These are phyloP conservation scores for Sebastes minor DNA, from an alignment of 2,797 vertebrate genomes.

Conservation along the genomic window DNA sequence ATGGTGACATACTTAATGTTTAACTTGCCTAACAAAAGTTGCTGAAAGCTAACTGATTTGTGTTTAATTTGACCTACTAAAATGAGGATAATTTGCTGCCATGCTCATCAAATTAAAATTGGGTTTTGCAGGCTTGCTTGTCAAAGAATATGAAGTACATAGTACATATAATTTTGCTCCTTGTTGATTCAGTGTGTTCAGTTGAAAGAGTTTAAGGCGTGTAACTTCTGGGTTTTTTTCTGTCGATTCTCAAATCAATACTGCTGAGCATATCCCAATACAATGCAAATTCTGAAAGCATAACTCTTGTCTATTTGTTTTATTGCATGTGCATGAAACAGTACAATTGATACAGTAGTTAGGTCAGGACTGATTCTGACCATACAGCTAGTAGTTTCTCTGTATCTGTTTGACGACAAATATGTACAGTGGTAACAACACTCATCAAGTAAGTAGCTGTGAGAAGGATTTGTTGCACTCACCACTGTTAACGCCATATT, in stretches of 20 bases:
- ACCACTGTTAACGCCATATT: neutral
- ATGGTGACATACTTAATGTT: constrained; percentile 69
- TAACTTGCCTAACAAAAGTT: constrained; percentile 75
- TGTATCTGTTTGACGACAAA: neutral
- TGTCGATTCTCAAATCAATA: constrained; percentile 78
- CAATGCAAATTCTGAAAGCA: constrained; percentile 77
- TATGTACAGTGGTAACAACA: neutral
- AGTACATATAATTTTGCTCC: constrained; percentile 88
- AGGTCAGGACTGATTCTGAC: neutral
- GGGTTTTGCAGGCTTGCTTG: constrained; percentile 89
- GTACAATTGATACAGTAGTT: neutral
- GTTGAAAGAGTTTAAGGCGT: constrained; percentile 83
- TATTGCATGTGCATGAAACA: constrained; percentile 61
- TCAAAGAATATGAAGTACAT: constrained; percentile 86
- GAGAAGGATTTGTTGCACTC: neutral
- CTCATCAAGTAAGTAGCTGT: neutral
- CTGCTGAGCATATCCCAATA: constrained; percentile 83
- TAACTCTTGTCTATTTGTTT: constrained; percentile 64
- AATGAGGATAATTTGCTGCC: constrained; percentile 77
- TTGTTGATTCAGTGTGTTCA: constrained; percentile 90
- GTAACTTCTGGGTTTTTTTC: constrained; percentile 67
- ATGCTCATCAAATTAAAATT: constrained; percentile 85
- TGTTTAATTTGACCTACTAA: constrained; percentile 88
- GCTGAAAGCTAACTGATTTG: constrained; percentile 62
- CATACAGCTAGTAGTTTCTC: neutral